Percentiles rank a stretch among this genome's conserved stretches.
These are phyloP conservation scores for Scomber scombrus DNA, from an alignment of 2,113 vertebrate species.

Conservation along the genomic window DNA sequence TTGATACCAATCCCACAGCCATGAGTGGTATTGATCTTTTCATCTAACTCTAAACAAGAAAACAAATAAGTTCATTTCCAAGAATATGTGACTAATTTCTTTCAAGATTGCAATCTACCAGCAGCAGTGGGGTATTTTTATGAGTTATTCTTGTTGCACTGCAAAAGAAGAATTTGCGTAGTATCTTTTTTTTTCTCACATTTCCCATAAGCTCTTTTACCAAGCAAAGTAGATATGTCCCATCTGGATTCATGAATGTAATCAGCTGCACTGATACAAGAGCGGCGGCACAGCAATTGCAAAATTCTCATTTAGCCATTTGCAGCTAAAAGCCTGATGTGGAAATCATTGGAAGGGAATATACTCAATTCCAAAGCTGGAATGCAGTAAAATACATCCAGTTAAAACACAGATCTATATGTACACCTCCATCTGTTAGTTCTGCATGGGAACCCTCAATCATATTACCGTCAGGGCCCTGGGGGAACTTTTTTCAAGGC, in stretches of 20 bases:
- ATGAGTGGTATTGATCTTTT: neutral
- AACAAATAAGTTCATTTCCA: neutral
- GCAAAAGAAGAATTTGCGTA: neutral
- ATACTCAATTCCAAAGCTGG: conserved; percentile 21
- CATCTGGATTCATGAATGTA: conserved; percentile 26
- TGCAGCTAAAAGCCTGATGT: conserved; percentile 31
- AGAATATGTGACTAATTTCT: neutral
- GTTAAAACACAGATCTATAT: conserved; percentile 50
- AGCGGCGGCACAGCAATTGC: conserved; percentile 9
- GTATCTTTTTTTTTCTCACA: neutral
- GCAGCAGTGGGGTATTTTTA: neutral
- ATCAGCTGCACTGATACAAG: conserved; percentile 4
- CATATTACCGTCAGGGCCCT: conserved; percentile 56
- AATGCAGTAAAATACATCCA: conserved; percentile 37
- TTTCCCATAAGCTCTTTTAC: conserved; percentile 18
- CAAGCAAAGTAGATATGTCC: conserved; percentile 4
- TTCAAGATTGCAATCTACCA: conserved; percentile 2
- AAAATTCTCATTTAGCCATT: conserved; percentile 31
- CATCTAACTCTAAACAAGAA: conserved; percentile 2
- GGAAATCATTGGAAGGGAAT: conserved; percentile 27
- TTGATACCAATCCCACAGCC: neutral
- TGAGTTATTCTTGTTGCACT: neutral
- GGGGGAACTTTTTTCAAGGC: conserved; percentile 67
- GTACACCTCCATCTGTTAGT: conserved; percentile 73
- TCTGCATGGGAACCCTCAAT: conserved; percentile 71